phyloP scores from a whole-genome alignment of 35 echinoderm and acorn worm species.

The Holothuria glaberrima region DNA sequence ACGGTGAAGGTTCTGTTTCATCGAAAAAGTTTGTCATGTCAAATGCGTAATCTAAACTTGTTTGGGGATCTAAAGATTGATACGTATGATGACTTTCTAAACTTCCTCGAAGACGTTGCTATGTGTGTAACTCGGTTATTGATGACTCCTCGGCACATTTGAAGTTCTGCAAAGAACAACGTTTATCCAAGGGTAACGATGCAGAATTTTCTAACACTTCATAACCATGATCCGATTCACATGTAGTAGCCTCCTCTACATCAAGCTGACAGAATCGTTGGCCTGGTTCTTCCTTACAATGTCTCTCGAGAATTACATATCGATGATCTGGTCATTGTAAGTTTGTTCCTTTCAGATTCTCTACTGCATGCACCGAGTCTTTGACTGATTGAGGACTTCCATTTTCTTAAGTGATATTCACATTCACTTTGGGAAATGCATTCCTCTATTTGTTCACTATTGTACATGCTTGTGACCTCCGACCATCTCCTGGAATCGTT shows the following conservation, averaged over 20 bases:
- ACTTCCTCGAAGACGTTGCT: slow-evolving; percentile 34
- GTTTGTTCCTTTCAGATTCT: neutral
- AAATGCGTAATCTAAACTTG: neutral
- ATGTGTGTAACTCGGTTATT: neutral
- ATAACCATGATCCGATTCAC: neutral
- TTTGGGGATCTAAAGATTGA: slow-evolving; percentile 33
- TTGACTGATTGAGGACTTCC: neutral
- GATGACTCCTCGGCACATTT: neutral
- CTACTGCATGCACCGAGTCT: too few species aligned
- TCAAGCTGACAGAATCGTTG: neutral
- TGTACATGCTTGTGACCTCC: neutral
- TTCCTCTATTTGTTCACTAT: neutral
- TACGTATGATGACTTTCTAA: slow-evolving; percentile 35
- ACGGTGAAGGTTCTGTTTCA: neutral
- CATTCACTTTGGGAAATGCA: neutral
- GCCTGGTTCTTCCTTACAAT: neutral
- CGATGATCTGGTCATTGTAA: neutral
- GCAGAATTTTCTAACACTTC: neutral
- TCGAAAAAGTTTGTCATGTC: neutral
- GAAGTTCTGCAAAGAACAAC: neutral
- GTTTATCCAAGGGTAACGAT: neutral
- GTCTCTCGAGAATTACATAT: too few species aligned
- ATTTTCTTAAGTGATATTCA: slow-evolving; percentile 18
- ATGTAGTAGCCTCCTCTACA: neutral
- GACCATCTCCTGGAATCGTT: neutral